phyloP scores from a whole-genome alignment of 2,797 vertebrate genomes.

The Margarornis squamiger region DNA sequence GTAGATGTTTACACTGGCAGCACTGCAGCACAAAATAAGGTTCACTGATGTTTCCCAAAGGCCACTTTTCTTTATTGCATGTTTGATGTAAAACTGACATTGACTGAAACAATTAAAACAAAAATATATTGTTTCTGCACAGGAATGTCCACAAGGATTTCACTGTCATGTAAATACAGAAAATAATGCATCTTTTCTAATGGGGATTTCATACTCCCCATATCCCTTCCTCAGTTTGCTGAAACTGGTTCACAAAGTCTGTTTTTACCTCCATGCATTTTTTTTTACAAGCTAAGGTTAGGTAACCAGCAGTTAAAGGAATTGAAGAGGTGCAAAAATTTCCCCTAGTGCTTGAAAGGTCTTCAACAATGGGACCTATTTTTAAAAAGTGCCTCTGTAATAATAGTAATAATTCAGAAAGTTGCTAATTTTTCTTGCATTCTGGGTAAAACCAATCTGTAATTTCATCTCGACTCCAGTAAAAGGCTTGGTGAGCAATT shows the following conservation, averaged over 20 bases:
- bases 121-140: conserved; percentile 6
- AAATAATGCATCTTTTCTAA: conserved; percentile 25
- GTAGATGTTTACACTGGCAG: conserved; percentile 41
- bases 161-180: not conserved
- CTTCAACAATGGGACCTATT: not conserved
- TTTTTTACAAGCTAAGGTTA: not conserved
- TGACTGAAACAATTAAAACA: conserved; percentile 59
- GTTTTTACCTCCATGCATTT: not conserved
- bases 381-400: not conserved
- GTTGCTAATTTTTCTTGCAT: not conserved
- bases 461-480: not conserved
- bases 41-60: conserved; percentile 31
- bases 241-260: not conserved
- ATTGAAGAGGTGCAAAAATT: not conserved
- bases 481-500: conserved; percentile 39
- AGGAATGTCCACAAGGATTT: not conserved
- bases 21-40: not conserved
- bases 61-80: conserved; percentile 6
- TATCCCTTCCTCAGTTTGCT: not conserved
- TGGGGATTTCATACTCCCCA: not conserved
- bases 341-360: not conserved
- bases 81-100: conserved; percentile 38
- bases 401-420: conserved; percentile 20
- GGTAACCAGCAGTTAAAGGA: not conserved
- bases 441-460: not conserved